Evolutionary conservation across 1,140 invertebrate species (phyloP).

Genomic region (Melitaea cinxia): DNA sequence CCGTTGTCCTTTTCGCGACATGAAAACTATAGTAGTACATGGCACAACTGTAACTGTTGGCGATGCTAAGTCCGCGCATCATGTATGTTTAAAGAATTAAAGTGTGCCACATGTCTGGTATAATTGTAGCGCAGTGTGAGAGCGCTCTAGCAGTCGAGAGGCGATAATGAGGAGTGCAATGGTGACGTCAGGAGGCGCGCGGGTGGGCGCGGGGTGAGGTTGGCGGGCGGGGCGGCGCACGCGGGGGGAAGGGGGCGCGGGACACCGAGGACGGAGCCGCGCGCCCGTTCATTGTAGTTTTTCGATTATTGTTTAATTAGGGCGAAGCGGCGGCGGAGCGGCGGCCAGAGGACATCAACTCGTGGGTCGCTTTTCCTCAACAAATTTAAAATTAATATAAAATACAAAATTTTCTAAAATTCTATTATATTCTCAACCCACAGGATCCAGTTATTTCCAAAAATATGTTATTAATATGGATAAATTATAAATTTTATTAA

Average conservation of each 20-base stretch:
- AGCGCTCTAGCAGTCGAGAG: slow-evolving; percentile 62
- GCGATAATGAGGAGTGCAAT: slow-evolving; percentile 77
- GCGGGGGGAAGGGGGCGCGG: slow-evolving; percentile 44
- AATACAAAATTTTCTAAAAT: not conserved
- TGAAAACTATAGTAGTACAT: too few species aligned
- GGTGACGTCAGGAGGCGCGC: slow-evolving; percentile 67
- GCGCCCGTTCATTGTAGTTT: slow-evolving; percentile 80
- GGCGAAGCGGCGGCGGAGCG: slow-evolving; percentile 80
- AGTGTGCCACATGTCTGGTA: slow-evolving; percentile 44
- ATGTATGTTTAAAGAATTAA: slow-evolving; percentile 26
- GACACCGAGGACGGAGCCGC: slow-evolving; percentile 69
- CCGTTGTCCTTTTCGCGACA: slow-evolving; percentile 5
- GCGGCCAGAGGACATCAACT: slow-evolving; percentile 62
- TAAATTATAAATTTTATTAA: too few species aligned
- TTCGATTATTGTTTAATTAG: slow-evolving; percentile 82
- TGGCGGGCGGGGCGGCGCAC: slow-evolving; percentile 33
- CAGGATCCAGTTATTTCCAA: too few species aligned
- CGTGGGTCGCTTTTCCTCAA: slow-evolving; percentile 57
- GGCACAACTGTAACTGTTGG: too few species aligned
- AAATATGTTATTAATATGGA: too few species aligned
- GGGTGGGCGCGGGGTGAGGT: slow-evolving; percentile 41
- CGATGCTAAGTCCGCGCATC: slow-evolving; percentile 10
- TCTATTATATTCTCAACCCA: too few species aligned
- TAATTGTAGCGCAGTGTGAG: slow-evolving; percentile 50
- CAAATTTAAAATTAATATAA: too few species aligned